These are phyloP conservation scores for Callyntrura sp. DNA, from an alignment of 2,888 invertebrate genomes.

Conservation along the genomic window DNA sequence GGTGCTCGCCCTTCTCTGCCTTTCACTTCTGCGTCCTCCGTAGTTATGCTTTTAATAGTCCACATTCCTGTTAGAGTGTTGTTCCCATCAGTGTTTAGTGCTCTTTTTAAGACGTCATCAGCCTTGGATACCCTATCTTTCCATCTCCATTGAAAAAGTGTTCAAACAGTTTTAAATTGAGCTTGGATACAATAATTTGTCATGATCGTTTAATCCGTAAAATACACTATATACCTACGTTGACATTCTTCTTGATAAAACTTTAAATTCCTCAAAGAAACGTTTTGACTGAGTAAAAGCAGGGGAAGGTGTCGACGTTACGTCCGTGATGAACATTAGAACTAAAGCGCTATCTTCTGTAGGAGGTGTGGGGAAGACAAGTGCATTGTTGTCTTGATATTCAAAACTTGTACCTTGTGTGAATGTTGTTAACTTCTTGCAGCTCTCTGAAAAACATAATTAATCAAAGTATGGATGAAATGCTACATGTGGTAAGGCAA, in stretches of 20 bases:
- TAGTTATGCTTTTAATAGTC: slow-evolving; percentile 59
- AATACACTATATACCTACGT: background rate
- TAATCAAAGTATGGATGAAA: background rate
- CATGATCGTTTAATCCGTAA: background rate
- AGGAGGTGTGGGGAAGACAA: slow-evolving; percentile 64
- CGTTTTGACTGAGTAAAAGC: slow-evolving; percentile 64
- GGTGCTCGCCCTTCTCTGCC: slow-evolving; percentile 44
- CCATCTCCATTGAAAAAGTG: slow-evolving; percentile 63
- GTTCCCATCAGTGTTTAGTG: slow-evolving; percentile 51
- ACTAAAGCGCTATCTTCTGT: slow-evolving; percentile 37
- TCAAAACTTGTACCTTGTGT: slow-evolving; percentile 69
- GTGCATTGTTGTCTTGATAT: slow-evolving; percentile 62
- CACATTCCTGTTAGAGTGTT: slow-evolving; percentile 78
- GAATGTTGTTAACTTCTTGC: slow-evolving; percentile 44
- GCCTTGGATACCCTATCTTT: slow-evolving; percentile 49
- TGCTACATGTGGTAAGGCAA: too few relatives aligned
- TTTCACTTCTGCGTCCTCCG: slow-evolving; percentile 43
- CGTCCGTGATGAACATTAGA: slow-evolving; percentile 57
- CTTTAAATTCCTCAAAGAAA: slow-evolving; percentile 70
- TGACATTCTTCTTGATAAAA: slow-evolving; percentile 50
- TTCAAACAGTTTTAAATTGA: background rate
- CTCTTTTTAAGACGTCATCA: slow-evolving; percentile 54
- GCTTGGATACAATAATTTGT: too few relatives aligned
- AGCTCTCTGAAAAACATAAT: slow-evolving; percentile 42
- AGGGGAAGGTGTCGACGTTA: slow-evolving; percentile 75